Base-by-base conservation (phyloP, 2,113 vertebrate genomes). In the Rattus norvegicus region DNA sequence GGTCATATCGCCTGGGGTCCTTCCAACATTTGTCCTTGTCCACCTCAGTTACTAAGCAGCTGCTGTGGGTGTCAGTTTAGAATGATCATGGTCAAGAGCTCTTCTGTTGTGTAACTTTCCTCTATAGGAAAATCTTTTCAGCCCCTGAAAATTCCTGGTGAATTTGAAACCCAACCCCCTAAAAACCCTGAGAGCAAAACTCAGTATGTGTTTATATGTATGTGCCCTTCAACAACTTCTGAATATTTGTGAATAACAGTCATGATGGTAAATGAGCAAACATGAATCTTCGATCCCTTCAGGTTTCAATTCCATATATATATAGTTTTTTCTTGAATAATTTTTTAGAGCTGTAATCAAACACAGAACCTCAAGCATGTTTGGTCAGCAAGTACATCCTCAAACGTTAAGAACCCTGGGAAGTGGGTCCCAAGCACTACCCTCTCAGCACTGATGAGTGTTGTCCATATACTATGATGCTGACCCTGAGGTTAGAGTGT, bases 401-500 rank as follows among this genome's bases (percentile, higher is more conserved):
- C 81, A 83, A 85, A n/a, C 24, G 26, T 67, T 17, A 89, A 90
- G 24, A 91, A 19, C 84, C 11, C 36, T 90, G 7, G 72, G 5
- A 81, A 39, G 24, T 39, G 39, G 26, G 56, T 26, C 30, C 17
- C 59, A 36, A 26, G n/a, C 33, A 92, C 7, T 65, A 14, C 43
- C 77, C 63, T 70, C 79, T 36, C 73, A 83, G 36, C 54, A 22
- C 33, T 33, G 39, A 12, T 54, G n/a, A 43, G 75, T 26, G 3
- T 33, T 30, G 16, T 22, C 17, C 2, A 13, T 63, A 54, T 0
- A 4, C 28, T 22, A 1, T 1, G 36, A 47, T 28, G 11, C 16
- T 3, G 0, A 33, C 52, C 88, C 2, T 1, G 76, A 85, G 61
- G 33, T 79, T 10, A 70, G 19, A 3, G 33, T 17, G 59, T 4